phyloP scores from a whole-genome alignment of 2,888 invertebrate species.

The Nomada fucata region DNA sequence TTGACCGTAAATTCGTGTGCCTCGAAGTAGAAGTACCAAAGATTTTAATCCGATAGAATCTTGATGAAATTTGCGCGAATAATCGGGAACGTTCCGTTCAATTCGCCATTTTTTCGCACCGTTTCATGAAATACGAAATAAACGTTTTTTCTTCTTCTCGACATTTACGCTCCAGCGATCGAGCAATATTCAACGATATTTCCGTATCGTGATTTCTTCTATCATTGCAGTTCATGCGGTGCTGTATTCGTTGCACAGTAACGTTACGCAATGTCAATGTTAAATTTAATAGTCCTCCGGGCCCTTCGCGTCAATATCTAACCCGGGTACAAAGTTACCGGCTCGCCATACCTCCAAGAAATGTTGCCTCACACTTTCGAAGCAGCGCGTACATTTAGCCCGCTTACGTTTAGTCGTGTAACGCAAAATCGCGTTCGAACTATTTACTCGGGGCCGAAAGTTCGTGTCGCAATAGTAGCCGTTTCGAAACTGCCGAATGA shows the following conservation, averaged over 20 bases:
- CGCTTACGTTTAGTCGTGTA: not conserved
- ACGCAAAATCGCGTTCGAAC: not conserved
- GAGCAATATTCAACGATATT: not conserved
- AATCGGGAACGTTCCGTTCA: not conserved
- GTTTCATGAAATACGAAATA: slow-evolving; percentile 3
- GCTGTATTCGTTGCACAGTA: slow-evolving; percentile 22
- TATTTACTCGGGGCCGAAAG: not conserved
- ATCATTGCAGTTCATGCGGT: not conserved
- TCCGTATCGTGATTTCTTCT: not conserved
- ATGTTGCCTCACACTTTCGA: slow-evolving; percentile 14
- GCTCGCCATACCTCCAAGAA: not conserved
- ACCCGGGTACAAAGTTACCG: slow-evolving; percentile 7
- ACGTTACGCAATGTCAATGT: slow-evolving; percentile 16
- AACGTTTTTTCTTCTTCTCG: not conserved
- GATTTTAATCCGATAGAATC: not conserved
- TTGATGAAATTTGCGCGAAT: not conserved
- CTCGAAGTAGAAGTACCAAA: not conserved
- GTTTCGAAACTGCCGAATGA: not conserved
- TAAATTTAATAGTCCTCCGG: slow-evolving; percentile 36
- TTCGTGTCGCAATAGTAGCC: not conserved
- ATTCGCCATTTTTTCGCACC: not conserved
- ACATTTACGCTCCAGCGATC: not conserved
- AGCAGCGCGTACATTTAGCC: slow-evolving; percentile 7
- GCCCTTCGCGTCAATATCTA: slow-evolving; percentile 23
- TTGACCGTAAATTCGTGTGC: too few relatives aligned